phyloP scores from a whole-genome alignment of 1,140 invertebrate genomes.

The Drosophila erecta region DNA sequence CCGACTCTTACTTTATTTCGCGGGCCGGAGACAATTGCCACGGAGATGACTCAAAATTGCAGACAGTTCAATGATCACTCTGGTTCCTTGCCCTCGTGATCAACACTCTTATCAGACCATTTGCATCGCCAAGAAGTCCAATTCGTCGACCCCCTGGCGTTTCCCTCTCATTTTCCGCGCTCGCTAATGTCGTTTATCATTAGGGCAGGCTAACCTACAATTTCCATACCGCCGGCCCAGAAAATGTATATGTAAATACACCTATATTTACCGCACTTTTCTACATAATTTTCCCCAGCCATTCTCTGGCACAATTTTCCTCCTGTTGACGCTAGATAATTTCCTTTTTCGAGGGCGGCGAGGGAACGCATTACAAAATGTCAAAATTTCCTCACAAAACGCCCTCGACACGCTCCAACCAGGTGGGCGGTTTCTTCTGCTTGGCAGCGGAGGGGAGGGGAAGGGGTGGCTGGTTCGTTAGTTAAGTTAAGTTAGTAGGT shows the following conservation, averaged over 20 bases:
- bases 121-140: background rate
- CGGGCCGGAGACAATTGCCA: conserved; percentile 61
- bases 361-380: conserved; percentile 69
- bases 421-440: conserved; percentile 25
- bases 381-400: conserved; percentile 63
- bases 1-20: conserved; percentile 31
- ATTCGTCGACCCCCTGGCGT: background rate
- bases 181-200: conserved; percentile 79
- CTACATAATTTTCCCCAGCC: conserved; percentile 15
- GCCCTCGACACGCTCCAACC: conserved; percentile 68
- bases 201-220: conserved; percentile 52
- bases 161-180: background rate
- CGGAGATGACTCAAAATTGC: conserved; percentile 34
- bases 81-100: conserved; percentile 4
- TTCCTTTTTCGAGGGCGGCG: conserved; percentile 44
- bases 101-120: conserved; percentile 21
- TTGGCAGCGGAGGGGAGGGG: conserved; percentile 2
- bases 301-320: conserved; percentile 51
- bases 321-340: conserved; percentile 81
- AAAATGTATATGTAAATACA: conserved; percentile 41
- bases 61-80: conserved; percentile 59
- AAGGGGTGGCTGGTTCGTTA: conserved; percentile 30
- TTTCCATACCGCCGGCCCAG: conserved; percentile 24
- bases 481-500: conserved; percentile 60
- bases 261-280: conserved; percentile 46